Conservation (phyloP, 2,113 vertebrate species). For the Ia io region DNA sequence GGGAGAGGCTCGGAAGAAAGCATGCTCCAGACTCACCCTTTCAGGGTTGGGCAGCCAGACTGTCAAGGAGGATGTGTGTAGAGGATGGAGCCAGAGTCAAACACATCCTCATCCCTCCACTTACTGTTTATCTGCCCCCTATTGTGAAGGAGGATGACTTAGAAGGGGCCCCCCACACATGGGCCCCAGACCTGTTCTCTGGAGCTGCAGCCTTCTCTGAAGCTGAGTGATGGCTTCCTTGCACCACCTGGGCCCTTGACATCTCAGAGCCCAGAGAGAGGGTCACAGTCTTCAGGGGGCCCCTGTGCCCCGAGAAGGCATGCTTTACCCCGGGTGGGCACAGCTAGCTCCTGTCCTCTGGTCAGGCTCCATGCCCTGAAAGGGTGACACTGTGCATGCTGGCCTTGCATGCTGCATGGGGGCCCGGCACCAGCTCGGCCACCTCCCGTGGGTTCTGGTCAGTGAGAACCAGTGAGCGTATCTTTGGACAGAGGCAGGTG, state of each 20-base stretch:
- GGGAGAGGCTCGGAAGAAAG: constrained; percentile 19
- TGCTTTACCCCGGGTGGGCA: fast-evolving
- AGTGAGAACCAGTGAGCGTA: not conserved
- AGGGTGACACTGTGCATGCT: constrained; percentile 48
- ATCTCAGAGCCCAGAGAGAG: not conserved
- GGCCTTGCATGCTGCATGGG: constrained; percentile 64
- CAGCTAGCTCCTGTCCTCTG: not conserved
- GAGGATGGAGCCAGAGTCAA: not conserved
- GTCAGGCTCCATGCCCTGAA: not conserved
- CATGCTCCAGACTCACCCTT: constrained; percentile 75
- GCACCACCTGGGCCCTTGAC: not conserved
- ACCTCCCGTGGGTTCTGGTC: not conserved
- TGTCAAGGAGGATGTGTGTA: not conserved
- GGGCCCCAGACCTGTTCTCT: not conserved
- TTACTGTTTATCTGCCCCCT: not conserved
- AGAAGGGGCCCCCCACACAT: not conserved
- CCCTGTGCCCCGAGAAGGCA: not conserved
- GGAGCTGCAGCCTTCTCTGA: not conserved
- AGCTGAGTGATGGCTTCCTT: not conserved
- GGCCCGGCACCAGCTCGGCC: not conserved
- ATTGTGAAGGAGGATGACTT: not conserved
- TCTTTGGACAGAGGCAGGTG: not conserved
- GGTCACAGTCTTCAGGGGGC: not conserved
- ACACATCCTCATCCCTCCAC: not conserved
- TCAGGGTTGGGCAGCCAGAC: constrained; percentile 60